Percentiles rank a stretch among this genome's conserved stretches.
Conservation (phyloP, 2,888 invertebrate genomes). For the Drosophila paracracens region DNA sequence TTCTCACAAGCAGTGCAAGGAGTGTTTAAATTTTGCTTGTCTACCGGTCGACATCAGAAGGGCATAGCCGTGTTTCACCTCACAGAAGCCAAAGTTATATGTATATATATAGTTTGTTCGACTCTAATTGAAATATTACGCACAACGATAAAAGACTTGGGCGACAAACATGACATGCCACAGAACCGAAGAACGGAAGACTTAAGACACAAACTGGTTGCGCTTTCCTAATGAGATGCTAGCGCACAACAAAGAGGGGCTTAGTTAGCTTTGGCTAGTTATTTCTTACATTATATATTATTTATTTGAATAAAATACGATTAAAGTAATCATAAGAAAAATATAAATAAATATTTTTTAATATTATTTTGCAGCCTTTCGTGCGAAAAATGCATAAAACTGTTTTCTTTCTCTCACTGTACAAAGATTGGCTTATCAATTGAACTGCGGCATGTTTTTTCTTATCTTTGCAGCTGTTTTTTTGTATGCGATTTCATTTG, state of each 20-base stretch:
- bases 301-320: constrained; percentile 8
- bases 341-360: not conserved
- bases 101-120: not conserved
- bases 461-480: constrained; percentile 10
- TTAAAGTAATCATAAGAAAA: not conserved
- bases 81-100: constrained; percentile 54
- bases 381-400: constrained; percentile 30
- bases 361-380: not conserved
- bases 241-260: constrained; percentile 1
- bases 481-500: constrained; percentile 46
- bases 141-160: constrained; percentile 54
- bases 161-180: constrained; percentile 56
- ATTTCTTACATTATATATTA: not conserved
- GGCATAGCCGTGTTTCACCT: constrained; percentile 2
- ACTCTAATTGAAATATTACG: constrained; percentile 70
- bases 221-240: constrained; percentile 16
- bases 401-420: constrained; percentile 23
- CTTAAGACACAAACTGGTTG: constrained; percentile 45
- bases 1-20: constrained; percentile 36
- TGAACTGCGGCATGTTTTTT: constrained; percentile 42
- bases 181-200: constrained; percentile 21
- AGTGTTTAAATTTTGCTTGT: constrained; percentile 13
- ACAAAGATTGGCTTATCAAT: constrained; percentile 61
- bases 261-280: not conserved
- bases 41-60: constrained; percentile 5